Evolutionary conservation across 2,113 vertebrate genomes (phyloP).

Genomic region (Egretta garzetta): DNA sequence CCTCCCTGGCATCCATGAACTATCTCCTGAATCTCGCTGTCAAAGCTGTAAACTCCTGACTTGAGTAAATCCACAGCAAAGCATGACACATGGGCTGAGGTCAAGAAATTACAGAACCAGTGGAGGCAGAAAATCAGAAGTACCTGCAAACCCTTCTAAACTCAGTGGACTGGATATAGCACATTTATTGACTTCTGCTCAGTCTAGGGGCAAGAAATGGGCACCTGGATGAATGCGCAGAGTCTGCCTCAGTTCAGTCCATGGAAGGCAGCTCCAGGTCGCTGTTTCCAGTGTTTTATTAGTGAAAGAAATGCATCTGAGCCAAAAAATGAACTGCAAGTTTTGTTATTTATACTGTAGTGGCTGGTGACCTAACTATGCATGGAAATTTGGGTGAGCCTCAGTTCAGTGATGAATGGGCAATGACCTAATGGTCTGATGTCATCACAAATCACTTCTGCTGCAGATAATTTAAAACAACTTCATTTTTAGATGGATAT

Average conservation of each 20-base stretch:
- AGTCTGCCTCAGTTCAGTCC: not conserved
- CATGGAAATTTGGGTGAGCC: not conserved
- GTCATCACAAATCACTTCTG: not conserved
- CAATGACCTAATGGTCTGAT: not conserved
- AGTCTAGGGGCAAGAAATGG: not conserved
- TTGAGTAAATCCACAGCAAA: constrained; percentile 3
- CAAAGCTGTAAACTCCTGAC: not conserved
- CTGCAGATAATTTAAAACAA: not conserved
- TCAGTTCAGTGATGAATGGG: not conserved
- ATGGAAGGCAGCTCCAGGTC: not conserved
- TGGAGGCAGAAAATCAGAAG: not conserved
- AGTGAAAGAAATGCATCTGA: not conserved
- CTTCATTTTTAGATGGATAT: not conserved
- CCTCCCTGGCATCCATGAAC: not conserved
- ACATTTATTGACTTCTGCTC: not conserved
- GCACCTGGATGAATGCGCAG: not conserved
- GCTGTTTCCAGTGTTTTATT: not conserved
- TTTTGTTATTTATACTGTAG: not conserved
- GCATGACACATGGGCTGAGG: not conserved
- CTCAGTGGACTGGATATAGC: not conserved
- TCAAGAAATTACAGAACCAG: not conserved
- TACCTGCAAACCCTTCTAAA: not conserved
- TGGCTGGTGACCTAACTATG: not conserved
- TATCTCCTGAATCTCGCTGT: not conserved
- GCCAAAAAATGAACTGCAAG: not conserved